A percentile compares a stretch with the other conserved stretches of the same genome.
Conservation (phyloP, 2,888 invertebrate genomes). For the Anarsia innoxiella region DNA sequence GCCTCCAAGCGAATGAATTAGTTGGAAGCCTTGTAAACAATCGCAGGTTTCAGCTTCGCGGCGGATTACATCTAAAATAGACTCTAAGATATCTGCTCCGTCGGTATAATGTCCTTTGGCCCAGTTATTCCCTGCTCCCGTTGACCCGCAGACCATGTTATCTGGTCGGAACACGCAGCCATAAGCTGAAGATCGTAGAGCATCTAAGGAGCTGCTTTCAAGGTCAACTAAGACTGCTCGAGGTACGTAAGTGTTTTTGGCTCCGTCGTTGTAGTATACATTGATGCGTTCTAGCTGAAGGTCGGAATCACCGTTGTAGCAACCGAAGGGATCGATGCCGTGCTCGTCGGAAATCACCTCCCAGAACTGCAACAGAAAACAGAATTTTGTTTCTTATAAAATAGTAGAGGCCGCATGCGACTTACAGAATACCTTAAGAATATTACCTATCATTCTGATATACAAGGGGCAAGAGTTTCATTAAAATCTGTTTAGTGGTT, state of each 20-base stretch:
- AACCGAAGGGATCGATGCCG: conserved; percentile 77
- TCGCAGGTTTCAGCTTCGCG: conserved; percentile 80
- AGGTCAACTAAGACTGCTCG: conserved; percentile 54
- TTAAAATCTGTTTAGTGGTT: no score
- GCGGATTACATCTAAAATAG: conserved; percentile 70
- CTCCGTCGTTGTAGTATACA: conserved; percentile 83
- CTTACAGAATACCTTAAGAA: no score
- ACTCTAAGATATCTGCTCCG: conserved; percentile 78
- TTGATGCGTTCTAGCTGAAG: conserved; percentile 83
- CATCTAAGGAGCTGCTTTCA: conserved; percentile 73
- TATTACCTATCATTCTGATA: no score
- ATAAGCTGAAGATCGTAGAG: conserved; percentile 77
- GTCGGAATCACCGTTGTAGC: conserved; percentile 79
- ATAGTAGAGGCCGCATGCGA: no score
- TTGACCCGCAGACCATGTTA: conserved; percentile 78
- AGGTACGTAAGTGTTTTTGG: conserved; percentile 49
- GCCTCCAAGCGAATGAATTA: conserved; percentile 81
- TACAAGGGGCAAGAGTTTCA: no score
- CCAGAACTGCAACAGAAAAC: neutral
- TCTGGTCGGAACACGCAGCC: conserved; percentile 82
- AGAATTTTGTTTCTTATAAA: no score
- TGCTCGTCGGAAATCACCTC: conserved; percentile 37
- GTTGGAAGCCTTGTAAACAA: conserved; percentile 78
- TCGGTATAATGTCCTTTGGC: conserved; percentile 81
- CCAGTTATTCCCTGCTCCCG: conserved; percentile 76